These are phyloP conservation scores for Telenomus remus DNA, from an alignment of 1,140 invertebrate genomes.

Conservation along the genomic window DNA sequence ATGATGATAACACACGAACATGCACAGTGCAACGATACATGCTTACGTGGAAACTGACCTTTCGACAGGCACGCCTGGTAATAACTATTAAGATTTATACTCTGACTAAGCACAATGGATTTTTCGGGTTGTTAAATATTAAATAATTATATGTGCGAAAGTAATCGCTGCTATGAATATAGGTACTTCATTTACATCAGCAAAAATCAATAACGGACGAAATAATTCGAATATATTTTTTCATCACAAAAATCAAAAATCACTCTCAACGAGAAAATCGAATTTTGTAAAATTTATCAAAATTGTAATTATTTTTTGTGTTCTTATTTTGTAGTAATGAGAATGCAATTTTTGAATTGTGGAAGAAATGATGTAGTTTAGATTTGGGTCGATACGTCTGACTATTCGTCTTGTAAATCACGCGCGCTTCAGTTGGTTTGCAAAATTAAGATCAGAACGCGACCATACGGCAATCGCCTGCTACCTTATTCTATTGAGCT, in stretches of 20 bases:
- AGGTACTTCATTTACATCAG: too few species aligned
- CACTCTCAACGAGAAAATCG: too few species aligned
- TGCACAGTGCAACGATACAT: constrained; percentile 65
- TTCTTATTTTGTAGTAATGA: too few species aligned
- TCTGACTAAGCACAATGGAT: constrained; percentile 28
- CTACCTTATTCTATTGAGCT: constrained; percentile 70
- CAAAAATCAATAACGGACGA: too few species aligned
- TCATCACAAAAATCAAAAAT: too few species aligned
- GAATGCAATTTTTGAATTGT: too few species aligned
- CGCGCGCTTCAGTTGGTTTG: background rate
- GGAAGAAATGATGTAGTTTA: too few species aligned
- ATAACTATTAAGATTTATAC: constrained; percentile 42
- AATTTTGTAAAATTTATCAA: background rate
- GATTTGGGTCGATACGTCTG: too few species aligned
- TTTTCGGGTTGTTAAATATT: background rate
- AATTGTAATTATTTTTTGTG: constrained; percentile 7
- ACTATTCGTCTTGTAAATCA: too few species aligned
- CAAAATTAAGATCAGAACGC: constrained; percentile 45
- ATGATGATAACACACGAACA: constrained; percentile 70
- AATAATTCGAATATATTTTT: too few species aligned
- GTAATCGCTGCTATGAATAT: background rate
- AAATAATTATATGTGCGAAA: background rate
- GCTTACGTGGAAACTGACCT: constrained; percentile 64
- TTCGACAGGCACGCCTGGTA: constrained; percentile 46
- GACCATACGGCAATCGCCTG: constrained; percentile 57